A percentile compares a stretch with the other conserved stretches of the same genome.
These are phyloP conservation scores for Cydia splendana DNA, from an alignment of 1,140 invertebrate genomes.

Conservation along the genomic window DNA sequence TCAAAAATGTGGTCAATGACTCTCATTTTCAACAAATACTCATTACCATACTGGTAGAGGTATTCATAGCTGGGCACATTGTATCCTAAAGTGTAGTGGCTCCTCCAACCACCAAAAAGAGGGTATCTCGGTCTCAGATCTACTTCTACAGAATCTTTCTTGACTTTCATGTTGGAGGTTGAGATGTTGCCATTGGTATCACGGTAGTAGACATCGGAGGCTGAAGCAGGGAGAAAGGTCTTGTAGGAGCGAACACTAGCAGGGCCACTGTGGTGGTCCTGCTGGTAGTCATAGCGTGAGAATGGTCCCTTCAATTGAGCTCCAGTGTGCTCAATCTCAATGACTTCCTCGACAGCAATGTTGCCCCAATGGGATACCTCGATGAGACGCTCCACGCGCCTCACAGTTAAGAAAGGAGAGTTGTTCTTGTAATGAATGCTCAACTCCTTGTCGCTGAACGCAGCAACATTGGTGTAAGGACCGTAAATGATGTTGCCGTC, in stretches of 20 bases:
- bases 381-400: constrained; percentile 90
- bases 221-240: constrained; percentile 92
- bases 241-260: constrained; percentile 96
- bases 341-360: constrained; percentile 97
- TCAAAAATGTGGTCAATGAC: constrained; percentile 98
- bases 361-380: constrained; percentile 99
- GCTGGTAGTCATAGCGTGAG: constrained; percentile 96
- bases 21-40: constrained; percentile 94
- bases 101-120: constrained; percentile 99
- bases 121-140: constrained; percentile 98
- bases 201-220: constrained; percentile 94
- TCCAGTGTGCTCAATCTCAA: constrained; percentile 95
- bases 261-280: constrained; percentile 90
- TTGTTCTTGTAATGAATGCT: constrained; percentile 98
- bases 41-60: constrained; percentile 89
- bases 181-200: constrained; percentile 99
- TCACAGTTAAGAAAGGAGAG: constrained; percentile 95
- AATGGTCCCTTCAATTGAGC: constrained; percentile 97
- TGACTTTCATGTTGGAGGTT: constrained; percentile 94
- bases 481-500: constrained; percentile 93
- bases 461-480: constrained; percentile 88
- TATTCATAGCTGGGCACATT: constrained; percentile 99
- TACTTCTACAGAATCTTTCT: constrained; percentile 95
- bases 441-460: constrained; percentile 83
- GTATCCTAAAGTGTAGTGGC: constrained; percentile 97